Conservation (phyloP, 1,140 invertebrate genomes). For the Psilanteris sp. region DNA sequence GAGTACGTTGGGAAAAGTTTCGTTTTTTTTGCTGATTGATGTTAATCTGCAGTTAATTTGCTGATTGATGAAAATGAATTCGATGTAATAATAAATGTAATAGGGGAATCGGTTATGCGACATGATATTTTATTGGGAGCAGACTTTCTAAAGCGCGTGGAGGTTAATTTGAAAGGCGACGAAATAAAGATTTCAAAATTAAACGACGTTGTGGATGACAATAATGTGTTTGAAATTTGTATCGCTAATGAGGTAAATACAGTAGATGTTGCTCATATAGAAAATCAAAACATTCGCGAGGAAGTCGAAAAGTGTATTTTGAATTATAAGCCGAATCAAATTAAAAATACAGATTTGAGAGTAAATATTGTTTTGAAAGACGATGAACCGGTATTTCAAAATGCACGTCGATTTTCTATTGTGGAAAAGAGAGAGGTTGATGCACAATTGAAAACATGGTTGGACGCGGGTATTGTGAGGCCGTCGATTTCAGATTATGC, state of each 20-base stretch:
- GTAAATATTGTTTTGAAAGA: constrained; percentile 18
- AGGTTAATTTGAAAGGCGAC: neutral
- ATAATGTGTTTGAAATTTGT: constrained; percentile 1
- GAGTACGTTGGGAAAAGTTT: constrained; percentile 9
- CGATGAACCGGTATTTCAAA: constrained; percentile 18
- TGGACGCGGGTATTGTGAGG: too few relatives aligned
- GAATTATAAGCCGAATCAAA: constrained; percentile 13
- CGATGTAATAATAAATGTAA: constrained; percentile 2
- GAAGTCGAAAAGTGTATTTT: neutral
- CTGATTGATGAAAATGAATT: constrained; percentile 7
- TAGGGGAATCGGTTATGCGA: constrained; percentile 6
- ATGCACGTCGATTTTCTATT: constrained; percentile 3
- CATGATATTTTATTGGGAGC: constrained; percentile 29
- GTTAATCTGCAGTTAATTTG: constrained; percentile 6
- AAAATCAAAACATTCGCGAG: neutral
- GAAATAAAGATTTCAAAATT: constrained; percentile 4
- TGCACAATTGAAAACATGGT: neutral
- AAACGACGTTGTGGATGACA: neutral
- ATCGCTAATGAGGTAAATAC: neutral
- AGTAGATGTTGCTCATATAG: constrained; percentile 3
- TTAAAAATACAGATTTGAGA: constrained; percentile 3
- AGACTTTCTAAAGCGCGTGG: constrained; percentile 33
- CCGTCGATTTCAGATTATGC: neutral
- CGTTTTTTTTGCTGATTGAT: too few relatives aligned
- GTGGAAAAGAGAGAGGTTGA: constrained; percentile 1